phyloP scores from a whole-genome alignment of 2,797 vertebrate genomes.

The Phyllotis vaccarum region DNA sequence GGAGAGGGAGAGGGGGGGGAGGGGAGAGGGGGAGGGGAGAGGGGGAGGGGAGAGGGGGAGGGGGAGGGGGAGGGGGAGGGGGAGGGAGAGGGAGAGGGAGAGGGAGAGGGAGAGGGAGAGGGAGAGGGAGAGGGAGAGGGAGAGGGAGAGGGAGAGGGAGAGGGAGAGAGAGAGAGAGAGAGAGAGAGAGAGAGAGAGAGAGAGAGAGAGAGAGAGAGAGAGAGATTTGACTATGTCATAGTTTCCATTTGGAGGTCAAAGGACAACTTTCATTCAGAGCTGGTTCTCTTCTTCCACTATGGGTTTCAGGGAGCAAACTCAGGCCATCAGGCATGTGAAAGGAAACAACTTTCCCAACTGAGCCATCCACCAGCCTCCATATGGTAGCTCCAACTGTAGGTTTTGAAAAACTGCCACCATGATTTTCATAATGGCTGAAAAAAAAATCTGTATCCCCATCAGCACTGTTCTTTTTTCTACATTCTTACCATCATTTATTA shows the following conservation, averaged over 20 bases:
- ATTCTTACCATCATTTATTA: background rate
- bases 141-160: background rate
- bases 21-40: no score
- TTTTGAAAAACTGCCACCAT: background rate
- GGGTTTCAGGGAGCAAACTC: background rate
- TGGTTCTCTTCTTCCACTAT: background rate
- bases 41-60: no score
- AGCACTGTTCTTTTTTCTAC: background rate
- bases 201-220: no score
- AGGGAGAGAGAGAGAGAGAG: no score
- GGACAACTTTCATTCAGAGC: background rate
- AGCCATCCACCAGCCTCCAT: background rate
- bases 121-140: no score
- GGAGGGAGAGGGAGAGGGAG: background rate
- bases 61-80: no score
- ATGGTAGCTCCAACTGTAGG: background rate
- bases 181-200: no score
- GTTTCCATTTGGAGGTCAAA: background rate
- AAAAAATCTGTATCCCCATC: background rate
- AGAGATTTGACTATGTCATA: background rate
- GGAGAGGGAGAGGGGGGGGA: no score
- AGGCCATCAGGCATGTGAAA: background rate
- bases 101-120: no score
- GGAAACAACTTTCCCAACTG: background rate
- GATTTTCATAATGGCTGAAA: background rate